Conservation (phyloP, 2,113 vertebrate genomes). For the Vanacampus margaritifer region DNA sequence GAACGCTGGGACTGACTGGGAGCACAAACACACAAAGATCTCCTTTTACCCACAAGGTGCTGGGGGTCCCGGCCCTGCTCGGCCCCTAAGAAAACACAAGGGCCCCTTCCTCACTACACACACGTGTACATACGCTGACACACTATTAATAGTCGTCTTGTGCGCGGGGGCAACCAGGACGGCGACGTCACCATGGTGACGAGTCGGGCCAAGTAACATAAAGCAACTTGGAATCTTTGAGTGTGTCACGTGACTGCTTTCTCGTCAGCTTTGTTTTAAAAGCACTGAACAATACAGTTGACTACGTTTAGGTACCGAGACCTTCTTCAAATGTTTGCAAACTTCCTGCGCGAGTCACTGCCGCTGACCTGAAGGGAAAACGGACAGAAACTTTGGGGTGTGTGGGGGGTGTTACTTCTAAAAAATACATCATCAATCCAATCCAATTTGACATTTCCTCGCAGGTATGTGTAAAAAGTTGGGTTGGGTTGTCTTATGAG, state of each 20-base stretch:
- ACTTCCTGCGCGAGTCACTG: background rate
- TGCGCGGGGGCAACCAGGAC: conserved; percentile 34
- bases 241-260: background rate
- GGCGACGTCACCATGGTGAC: conserved; percentile 13
- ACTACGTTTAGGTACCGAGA: background rate
- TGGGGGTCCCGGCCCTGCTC: conserved; percentile 74
- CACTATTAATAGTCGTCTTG: conserved; percentile 61
- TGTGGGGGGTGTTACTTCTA: too few relatives aligned
- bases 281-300: background rate
- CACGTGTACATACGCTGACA: conserved; percentile 37
- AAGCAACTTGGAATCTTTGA: background rate
- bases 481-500: too few relatives aligned
- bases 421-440: too few relatives aligned
- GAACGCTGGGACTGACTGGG: conserved; percentile 80
- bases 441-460: too few relatives aligned
- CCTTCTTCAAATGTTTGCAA: background rate
- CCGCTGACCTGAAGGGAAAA: background rate
- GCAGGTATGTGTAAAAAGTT: too few relatives aligned
- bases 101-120: conserved; percentile 74
- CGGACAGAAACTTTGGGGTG: background rate
- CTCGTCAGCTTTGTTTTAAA: background rate
- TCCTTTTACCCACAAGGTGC: conserved; percentile 77
- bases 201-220: background rate
- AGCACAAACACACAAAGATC: conserved; percentile 90
- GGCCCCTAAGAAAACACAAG: conserved; percentile 91